phyloP scores from a whole-genome alignment of 2,888 invertebrate species.

The Rhamphomyia laevipes region DNA sequence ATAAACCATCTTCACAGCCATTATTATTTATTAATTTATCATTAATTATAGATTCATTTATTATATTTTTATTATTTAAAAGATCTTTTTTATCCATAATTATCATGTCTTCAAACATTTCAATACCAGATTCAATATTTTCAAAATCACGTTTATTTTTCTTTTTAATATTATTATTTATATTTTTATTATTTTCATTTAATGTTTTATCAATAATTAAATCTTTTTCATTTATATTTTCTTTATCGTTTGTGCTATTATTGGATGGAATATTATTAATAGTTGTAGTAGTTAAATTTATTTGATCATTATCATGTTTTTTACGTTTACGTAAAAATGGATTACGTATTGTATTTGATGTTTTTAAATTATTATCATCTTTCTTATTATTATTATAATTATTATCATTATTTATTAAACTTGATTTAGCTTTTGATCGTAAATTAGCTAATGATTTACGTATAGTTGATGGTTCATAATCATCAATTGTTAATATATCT shows the following conservation, averaged over 20 bases:
- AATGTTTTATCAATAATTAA: conserved; percentile 10
- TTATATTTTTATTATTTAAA: no score
- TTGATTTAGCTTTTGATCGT: conserved; percentile 31
- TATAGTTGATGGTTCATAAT: conserved; percentile 26
- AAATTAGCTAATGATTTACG: conserved; percentile 30
- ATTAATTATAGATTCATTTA: neutral
- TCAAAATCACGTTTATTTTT: conserved; percentile 26
- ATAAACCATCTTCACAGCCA: neutral
- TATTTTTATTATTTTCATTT: conserved; percentile 15
- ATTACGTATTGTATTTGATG: conserved; percentile 16
- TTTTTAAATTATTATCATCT: neutral
- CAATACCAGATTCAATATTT: conserved; percentile 34
- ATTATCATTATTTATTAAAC: conserved; percentile 15
- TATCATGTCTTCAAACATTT: conserved; percentile 35
- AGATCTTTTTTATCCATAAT: neutral
- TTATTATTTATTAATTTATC: neutral
- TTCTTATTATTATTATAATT: conserved; percentile 7
- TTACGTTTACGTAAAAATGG: conserved; percentile 26
- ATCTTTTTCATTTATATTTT: no score
- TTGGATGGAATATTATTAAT: neutral
- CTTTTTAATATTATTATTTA: conserved; percentile 23
- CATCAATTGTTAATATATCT: conserved; percentile 23
- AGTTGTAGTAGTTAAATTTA: neutral
- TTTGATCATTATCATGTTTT: conserved; percentile 3
- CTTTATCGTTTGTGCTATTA: neutral